A percentile compares a stretch with the other conserved stretches of the same genome.
These are phyloP conservation scores for Exocentrus adspersus DNA, from an alignment of 2,888 invertebrate genomes.

Conservation along the genomic window DNA sequence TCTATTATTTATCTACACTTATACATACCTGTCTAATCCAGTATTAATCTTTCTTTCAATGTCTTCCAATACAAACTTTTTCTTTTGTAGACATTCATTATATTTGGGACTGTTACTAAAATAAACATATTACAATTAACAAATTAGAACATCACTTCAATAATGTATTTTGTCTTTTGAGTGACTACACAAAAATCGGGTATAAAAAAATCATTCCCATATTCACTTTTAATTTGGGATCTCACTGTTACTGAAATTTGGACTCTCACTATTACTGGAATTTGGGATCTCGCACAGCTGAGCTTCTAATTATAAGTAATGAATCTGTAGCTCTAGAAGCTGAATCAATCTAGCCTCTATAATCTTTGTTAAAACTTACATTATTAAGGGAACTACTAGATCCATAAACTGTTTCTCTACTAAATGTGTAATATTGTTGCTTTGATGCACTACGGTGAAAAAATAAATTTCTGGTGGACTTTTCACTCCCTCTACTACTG, in stretches of 20 bases:
- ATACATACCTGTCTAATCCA: conserved; percentile 74
- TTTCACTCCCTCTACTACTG: conserved; percentile 85
- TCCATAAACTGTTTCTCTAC: conserved; percentile 94
- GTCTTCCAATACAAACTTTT: conserved; percentile 85
- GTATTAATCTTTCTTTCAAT: conserved; percentile 92
- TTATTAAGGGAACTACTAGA: conserved; percentile 85
- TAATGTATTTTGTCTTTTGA: no score
- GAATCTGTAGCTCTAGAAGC: no score
- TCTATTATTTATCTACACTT: no score
- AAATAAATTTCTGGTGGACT: conserved; percentile 88
- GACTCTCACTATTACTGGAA: no score
- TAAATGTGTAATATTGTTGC: conserved; percentile 91
- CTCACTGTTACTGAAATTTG: no score
- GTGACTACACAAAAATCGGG: no score
- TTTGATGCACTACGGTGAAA: conserved; percentile 91
- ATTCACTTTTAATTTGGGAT: no score
- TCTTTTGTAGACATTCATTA: conserved; percentile 88
- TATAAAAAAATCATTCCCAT: no score
- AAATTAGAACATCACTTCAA: no score
- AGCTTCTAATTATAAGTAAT: no score
- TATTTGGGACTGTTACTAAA: conserved; percentile 86
- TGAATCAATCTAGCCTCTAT: no score
- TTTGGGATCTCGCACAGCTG: no score
- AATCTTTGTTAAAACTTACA: conserved; percentile 69
- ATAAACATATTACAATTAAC: conserved; percentile 39